Evolutionary conservation across 2,113 vertebrate species (phyloP), one percentile per base, ranked within the genome.

Genomic region (Prietella phreatophila): DNA sequence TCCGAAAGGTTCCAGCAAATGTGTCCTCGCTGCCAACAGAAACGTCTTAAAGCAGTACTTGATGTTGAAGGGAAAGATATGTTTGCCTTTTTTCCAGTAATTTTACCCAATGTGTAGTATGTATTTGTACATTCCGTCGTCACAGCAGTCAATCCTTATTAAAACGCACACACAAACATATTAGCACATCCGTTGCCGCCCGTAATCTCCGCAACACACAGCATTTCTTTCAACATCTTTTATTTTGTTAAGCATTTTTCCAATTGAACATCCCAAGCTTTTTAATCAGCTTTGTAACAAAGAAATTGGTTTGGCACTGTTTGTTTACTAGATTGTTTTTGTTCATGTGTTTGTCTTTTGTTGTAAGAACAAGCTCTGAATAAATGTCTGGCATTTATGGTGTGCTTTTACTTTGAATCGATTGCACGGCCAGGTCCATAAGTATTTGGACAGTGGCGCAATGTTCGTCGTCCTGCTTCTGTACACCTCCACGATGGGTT

Each of bases 231-330:
- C 36, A 36, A 36, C 58, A 20, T 10, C 8, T n/a, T 19, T 63
- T 55, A 22, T 33, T 42, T 20, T 60, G 3, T 17, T 63, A 2
- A 14, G 13, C 53, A 3, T 17, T 63, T 83, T 81, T 75, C 53
- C 78, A 25, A 20, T 65, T 33, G 20, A 13, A 22, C 39, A 27
- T 69, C 33, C 6, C 15, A 30, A 87, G 92, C 92, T 42, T 42
- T 93, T 91, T 92, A 92, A 94, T 94, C 91, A 88, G 85, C 76
- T 85, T 87, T 92, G 91, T 93, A 93, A 93, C 55, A 92, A 92
- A 89, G 91, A 92, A 93, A 93, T 93, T 91, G 88, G 82, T 90
- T 90, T 93, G 91, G 91, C 93, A 90, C 90, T 76, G 89, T 89
- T 80, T 88, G 1, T 19, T 79, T 89, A 25, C 6, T 19, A 19